Evolutionary conservation across 2,888 invertebrate genomes (phyloP).

Genomic region (Nycteola revayana): DNA sequence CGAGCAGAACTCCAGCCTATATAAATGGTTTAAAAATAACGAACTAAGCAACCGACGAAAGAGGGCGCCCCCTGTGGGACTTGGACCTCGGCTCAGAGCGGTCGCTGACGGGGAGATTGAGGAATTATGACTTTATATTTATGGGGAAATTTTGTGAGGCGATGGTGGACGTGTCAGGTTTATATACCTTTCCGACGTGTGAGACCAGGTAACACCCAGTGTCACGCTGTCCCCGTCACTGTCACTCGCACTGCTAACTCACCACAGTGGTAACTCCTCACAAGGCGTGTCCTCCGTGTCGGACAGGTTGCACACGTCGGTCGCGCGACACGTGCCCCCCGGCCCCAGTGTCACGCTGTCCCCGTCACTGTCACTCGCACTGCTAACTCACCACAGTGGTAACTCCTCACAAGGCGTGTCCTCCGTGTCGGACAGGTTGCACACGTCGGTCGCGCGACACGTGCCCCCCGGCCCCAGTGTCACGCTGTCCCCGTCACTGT

Average conservation of each 20-base stretch:
- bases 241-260: no score
- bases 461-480: slow-evolving; percentile 44
- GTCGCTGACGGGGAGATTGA: no score
- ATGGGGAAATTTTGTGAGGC: no score
- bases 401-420: slow-evolving; percentile 53
- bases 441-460: slow-evolving; percentile 36
- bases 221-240: slow-evolving; percentile 62
- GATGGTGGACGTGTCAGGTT: no score
- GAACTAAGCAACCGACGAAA: no score
- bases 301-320: slow-evolving; percentile 36
- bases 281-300: slow-evolving; percentile 58
- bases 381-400: slow-evolving; percentile 64
- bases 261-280: slow-evolving; percentile 61
- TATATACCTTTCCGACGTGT: no score
- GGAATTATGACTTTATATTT: no score
- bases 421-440: slow-evolving; percentile 50
- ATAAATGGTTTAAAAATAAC: no score
- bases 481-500: slow-evolving; percentile 63
- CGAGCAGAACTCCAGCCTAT: no score
- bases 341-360: slow-evolving; percentile 55
- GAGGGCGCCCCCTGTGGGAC: no score
- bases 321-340: slow-evolving; percentile 37
- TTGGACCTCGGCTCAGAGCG: no score
- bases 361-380: slow-evolving; percentile 66
- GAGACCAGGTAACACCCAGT: slow-evolving; percentile 42